A percentile compares a stretch with the other conserved stretches of the same genome.
Evolutionary conservation across 2,797 vertebrate genomes (phyloP).

Genomic region (Peromyscus melanophrys): DNA sequence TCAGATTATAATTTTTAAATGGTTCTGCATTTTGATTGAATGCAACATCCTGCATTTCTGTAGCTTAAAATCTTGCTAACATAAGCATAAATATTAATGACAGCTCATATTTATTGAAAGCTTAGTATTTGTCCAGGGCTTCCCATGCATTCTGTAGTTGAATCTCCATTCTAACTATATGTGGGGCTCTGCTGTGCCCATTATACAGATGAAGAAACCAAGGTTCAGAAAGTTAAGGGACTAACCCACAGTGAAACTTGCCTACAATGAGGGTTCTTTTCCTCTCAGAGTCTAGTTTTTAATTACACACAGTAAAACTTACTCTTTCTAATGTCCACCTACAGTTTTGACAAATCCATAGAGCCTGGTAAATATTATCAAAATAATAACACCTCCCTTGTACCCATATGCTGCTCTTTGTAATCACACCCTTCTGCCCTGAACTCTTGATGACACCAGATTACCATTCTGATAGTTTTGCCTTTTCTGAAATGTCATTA

Average conservation of each 20-base stretch:
- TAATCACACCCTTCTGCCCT: background rate
- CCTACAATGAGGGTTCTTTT: background rate
- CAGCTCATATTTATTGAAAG: slow-evolving; percentile 60
- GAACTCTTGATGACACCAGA: background rate
- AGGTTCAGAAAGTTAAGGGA: background rate
- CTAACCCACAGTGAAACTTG: background rate
- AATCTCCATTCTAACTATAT: background rate
- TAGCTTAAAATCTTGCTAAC: slow-evolving; percentile 57
- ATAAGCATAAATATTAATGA: slow-evolving; percentile 52
- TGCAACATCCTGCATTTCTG: slow-evolving; percentile 27
- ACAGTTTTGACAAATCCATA: slow-evolving; percentile 37
- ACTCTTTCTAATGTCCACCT: slow-evolving; percentile 3
- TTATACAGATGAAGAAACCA: slow-evolving; percentile 46
- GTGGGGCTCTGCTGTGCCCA: background rate
- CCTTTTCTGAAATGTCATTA: slow-evolving; percentile 12
- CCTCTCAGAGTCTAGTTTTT: background rate
- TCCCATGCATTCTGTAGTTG: slow-evolving; percentile 38
- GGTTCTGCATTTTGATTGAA: slow-evolving; percentile 47
- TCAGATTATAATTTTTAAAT: slow-evolving; percentile 53
- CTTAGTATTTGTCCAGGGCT: slow-evolving; percentile 41
- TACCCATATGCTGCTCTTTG: background rate
- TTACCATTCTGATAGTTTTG: slow-evolving; percentile 12
- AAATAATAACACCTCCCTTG: background rate
- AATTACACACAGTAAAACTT: slow-evolving; percentile 22
- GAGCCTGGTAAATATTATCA: background rate